These are phyloP conservation scores for Hydrotaea diabolus DNA, from an alignment of 2,888 invertebrate genomes.

Conservation along the genomic window DNA sequence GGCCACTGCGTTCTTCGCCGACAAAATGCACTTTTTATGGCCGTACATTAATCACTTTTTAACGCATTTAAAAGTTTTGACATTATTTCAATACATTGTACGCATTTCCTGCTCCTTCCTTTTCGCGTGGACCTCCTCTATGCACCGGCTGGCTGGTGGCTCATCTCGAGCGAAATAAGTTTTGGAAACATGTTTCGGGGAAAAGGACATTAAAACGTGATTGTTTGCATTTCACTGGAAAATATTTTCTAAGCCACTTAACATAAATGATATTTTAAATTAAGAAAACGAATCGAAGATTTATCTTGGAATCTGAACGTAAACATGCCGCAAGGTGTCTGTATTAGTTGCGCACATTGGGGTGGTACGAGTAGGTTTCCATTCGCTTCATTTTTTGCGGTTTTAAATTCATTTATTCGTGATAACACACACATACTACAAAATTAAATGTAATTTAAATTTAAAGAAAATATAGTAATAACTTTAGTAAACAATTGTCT, in stretches of 20 bases:
- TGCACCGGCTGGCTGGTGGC: neutral
- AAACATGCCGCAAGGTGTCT: neutral
- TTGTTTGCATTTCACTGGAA: neutral
- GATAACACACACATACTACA: no score
- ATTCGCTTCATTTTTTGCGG: no score
- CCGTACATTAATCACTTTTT: slow-evolving; percentile 59
- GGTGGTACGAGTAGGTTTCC: no score
- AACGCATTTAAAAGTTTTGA: slow-evolving; percentile 60
- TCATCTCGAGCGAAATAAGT: neutral
- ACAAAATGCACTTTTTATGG: slow-evolving; percentile 50
- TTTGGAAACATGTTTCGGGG: neutral
- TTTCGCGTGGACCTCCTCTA: no score
- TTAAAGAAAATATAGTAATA: no score
- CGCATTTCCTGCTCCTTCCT: neutral
- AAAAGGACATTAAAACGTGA: slow-evolving; percentile 1
- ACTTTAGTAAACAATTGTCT: no score
- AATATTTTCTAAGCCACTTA: neutral
- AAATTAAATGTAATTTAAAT: no score
- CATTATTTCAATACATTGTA: slow-evolving; percentile 49
- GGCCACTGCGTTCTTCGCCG: slow-evolving; percentile 18
- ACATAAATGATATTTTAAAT: neutral
- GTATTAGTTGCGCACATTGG: no score
- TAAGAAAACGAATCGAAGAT: neutral
- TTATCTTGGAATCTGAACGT: neutral
- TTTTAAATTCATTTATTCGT: no score